Percentiles rank a stretch among this genome's conserved stretches.
Conservation (phyloP, 2,797 vertebrate genomes). For the Notamacropus eugenii region DNA sequence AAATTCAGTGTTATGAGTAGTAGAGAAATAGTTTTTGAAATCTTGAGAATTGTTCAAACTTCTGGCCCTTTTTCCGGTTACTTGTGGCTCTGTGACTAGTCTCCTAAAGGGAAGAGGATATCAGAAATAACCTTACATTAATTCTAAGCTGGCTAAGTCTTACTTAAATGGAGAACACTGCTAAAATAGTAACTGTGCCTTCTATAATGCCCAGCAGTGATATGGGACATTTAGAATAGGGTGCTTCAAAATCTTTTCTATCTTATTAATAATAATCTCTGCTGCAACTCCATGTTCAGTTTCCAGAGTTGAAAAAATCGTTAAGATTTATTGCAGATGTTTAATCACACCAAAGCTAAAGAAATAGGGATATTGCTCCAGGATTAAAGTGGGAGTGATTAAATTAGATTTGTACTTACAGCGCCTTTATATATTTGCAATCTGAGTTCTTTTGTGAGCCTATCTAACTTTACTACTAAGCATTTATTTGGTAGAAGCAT, state of each 20-base stretch:
- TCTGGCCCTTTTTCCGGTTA: conserved; percentile 59
- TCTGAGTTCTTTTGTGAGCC: conserved; percentile 42
- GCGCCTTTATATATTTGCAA: conserved; percentile 28
- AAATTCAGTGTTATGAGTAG: neutral
- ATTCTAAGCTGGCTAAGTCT: conserved; percentile 39
- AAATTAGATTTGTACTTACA: conserved; percentile 12
- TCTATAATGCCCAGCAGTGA: neutral
- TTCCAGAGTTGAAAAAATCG: neutral
- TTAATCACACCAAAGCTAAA: neutral
- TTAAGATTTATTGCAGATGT: neutral
- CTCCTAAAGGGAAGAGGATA: conserved; percentile 13
- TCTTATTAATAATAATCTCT: neutral
- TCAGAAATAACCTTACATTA: conserved; percentile 27
- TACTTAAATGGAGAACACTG: neutral
- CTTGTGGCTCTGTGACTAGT: conserved; percentile 54
- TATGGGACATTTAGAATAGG: neutral
- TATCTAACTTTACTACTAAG: conserved; percentile 12
- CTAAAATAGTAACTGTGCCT: neutral
- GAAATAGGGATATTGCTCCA: conserved; percentile 9
- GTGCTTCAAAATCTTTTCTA: neutral
- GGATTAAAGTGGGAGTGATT: conserved; percentile 8
- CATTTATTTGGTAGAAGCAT: neutral
- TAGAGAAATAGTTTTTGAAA: neutral
- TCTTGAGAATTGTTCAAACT: conserved; percentile 51
- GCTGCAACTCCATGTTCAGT: neutral